Percentiles rank a stretch among this genome's conserved stretches.
These are phyloP conservation scores for Falco punctatus DNA, from an alignment of 2,113 vertebrate species.

Conservation along the genomic window DNA sequence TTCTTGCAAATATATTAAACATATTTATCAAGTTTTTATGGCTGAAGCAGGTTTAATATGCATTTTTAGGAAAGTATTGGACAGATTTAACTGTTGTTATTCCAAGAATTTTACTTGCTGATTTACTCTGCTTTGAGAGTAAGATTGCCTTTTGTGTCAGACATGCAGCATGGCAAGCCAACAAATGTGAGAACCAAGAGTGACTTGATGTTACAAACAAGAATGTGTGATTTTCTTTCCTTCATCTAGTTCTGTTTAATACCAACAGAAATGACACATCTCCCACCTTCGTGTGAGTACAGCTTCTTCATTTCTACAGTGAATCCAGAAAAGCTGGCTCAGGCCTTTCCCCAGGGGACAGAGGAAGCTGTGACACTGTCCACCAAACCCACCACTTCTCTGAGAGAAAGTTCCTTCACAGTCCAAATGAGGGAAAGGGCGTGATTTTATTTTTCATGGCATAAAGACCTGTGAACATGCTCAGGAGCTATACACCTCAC, in stretches of 20 bases:
- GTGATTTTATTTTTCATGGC: background rate
- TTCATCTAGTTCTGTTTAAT: background rate
- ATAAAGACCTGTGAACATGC: background rate
- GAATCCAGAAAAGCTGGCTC: background rate
- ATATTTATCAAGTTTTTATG: background rate
- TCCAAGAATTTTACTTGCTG: slow-evolving; percentile 48
- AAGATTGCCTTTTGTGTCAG: slow-evolving; percentile 47
- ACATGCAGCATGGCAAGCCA: slow-evolving; percentile 32
- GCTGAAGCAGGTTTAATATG: background rate
- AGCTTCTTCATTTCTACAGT: background rate
- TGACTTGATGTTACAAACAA: background rate
- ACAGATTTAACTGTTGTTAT: slow-evolving; percentile 18
- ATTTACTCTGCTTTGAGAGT: slow-evolving; percentile 36
- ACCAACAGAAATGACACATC: background rate
- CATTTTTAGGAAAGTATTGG: slow-evolving; percentile 7
- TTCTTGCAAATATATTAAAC: slow-evolving; percentile 7
- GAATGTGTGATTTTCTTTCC: background rate
- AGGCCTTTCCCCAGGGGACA: background rate
- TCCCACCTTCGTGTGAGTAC: background rate
- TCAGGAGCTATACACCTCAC: background rate
- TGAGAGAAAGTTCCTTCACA: background rate
- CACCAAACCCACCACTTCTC: background rate
- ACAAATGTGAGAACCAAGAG: background rate
- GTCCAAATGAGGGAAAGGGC: background rate
- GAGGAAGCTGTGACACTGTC: background rate